Evolutionary conservation across 1,140 invertebrate species (phyloP), one percentile per base, ranked within the genome.

Genomic region (Eriocheir sinensis): DNA sequence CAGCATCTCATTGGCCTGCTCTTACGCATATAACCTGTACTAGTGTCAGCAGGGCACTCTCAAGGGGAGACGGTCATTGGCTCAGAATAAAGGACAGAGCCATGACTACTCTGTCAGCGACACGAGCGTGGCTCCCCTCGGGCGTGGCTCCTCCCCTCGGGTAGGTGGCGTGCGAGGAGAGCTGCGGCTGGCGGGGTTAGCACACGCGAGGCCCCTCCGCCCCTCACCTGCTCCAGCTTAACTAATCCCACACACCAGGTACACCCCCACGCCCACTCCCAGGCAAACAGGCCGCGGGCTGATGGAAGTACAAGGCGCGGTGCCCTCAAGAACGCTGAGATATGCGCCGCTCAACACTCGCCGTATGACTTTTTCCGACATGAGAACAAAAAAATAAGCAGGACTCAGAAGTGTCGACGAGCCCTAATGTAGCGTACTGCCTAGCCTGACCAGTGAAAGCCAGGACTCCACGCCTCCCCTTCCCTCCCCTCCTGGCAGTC

Each of bases 211-310:
- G 9, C 36, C 89, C n/a, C 89, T 90, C 48, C 48, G 89, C 89
- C 88, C 89, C 89, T 90, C 89, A 90, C 89, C 89, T 90, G 89
- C 30, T 90, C 89, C 89, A 32, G 32, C 48, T 60, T 21, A 90
- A 90, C 89, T 90, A 90, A 90, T 90, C 48, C 89, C 89, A 90
- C 89, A 90, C 89, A 72, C 89, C 48, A 90, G 48, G 48, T 90
- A 72, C 30, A 40, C 44, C 89, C 53, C 89, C 48, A 90, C 48
- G 48, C 53, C 3, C 89, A 17, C 72, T 90, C 89, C 36, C 88
- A 89, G 88, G 88, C 44, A 89, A 53, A 89, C 88, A 89, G 86
- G 9, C 88, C 30, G n/a, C n/a, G n/a, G n/a, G n/a, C n/a, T n/a
- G n/a, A n/a, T n/a, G n/a, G n/a, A n/a, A n/a, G n/a, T n/a, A n/a